Conservation (phyloP, 2,113 vertebrate genomes). For the Neogale vison region DNA sequence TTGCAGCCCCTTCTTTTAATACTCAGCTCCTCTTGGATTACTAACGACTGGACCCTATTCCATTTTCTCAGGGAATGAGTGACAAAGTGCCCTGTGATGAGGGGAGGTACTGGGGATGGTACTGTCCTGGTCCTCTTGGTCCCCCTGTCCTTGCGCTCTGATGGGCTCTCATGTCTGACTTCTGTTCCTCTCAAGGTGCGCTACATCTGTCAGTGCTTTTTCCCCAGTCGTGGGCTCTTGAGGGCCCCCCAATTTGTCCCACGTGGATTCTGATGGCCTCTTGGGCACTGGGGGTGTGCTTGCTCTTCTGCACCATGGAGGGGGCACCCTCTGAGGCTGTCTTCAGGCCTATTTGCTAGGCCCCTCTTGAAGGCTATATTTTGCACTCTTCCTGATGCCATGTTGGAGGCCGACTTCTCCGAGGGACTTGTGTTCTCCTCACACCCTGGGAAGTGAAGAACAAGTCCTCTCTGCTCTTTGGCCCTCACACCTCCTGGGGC, state of each 20-base stretch:
- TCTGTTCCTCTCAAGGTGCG: not conserved
- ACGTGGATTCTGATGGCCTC: not conserved
- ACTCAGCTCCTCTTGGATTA: not conserved
- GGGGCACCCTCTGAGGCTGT: not conserved
- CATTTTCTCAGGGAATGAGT: not conserved
- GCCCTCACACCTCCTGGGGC: not conserved
- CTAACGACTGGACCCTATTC: not conserved
- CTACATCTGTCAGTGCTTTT: not conserved
- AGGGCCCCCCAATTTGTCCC: not conserved
- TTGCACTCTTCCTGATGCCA: not conserved
- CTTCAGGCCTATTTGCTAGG: not conserved
- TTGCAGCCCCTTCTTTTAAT: not conserved
- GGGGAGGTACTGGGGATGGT: accelerated
- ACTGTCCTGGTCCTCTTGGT: not conserved
- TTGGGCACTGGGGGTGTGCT: not conserved
- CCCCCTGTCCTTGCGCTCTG: not conserved
- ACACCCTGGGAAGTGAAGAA: not conserved
- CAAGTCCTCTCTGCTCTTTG: not conserved
- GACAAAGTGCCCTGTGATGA: not conserved
- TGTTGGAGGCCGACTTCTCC: not conserved
- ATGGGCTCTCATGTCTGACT: not conserved
- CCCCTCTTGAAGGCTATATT: not conserved
- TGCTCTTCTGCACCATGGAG: not conserved
- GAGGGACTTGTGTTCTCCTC: not conserved
- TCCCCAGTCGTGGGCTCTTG: not conserved